These are phyloP conservation scores for Helarctos malayanus DNA, from an alignment of 2,797 vertebrate genomes.

Conservation along the genomic window DNA sequence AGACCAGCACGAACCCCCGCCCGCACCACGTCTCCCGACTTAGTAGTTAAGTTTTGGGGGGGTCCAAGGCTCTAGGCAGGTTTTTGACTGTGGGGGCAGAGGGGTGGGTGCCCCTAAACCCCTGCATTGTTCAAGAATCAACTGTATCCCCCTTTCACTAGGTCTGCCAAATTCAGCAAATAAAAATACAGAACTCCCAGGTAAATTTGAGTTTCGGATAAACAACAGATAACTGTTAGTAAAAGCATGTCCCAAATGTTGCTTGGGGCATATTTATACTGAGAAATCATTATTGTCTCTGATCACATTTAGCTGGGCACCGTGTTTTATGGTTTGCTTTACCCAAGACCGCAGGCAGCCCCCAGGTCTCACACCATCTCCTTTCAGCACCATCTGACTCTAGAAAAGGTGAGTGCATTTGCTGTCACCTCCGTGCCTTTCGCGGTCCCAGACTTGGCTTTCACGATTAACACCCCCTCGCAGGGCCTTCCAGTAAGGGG, in stretches of 20 bases:
- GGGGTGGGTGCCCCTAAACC: background rate
- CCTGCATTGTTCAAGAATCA: too few species aligned
- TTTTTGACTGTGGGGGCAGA: background rate
- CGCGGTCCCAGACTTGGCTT: too few species aligned
- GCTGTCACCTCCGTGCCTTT: background rate
- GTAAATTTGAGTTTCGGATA: background rate
- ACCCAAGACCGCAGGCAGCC: background rate
- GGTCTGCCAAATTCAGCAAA: background rate
- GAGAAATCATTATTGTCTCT: background rate
- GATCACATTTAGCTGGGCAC: background rate
- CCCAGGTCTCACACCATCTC: background rate
- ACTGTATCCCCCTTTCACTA: background rate
- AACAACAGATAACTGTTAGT: background rate
- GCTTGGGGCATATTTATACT: background rate
- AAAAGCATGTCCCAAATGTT: background rate
- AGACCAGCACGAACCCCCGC: background rate
- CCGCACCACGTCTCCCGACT: background rate
- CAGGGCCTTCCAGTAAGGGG: background rate
- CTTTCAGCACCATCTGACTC: background rate
- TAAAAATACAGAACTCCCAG: background rate
- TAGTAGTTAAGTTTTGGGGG: too few species aligned
- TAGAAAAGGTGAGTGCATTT: too few species aligned
- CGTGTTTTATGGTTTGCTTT: accelerated
- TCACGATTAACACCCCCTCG: accelerated
- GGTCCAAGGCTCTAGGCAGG: background rate